Evolutionary conservation across 2,113 vertebrate genomes (phyloP).

Genomic region (Pipra filicauda): DNA sequence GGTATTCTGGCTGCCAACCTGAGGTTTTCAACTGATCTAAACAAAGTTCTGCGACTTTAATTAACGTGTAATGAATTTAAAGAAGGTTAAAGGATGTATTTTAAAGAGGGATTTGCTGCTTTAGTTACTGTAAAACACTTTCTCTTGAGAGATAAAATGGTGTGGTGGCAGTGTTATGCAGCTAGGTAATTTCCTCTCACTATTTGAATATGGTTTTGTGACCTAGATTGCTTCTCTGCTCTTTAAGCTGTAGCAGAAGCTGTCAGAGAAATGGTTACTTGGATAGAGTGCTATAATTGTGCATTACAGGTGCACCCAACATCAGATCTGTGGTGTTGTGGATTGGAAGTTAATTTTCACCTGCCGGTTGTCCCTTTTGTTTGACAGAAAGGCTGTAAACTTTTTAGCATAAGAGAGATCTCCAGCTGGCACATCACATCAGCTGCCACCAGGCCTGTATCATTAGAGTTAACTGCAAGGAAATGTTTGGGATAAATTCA

Average conservation of each 20-base stretch:
- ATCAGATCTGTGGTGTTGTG: background rate
- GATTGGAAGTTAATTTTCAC: background rate
- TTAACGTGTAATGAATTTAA: constrained; percentile 53
- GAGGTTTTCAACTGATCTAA: constrained; percentile 16
- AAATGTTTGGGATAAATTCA: background rate
- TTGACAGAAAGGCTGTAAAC: background rate
- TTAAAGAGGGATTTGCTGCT: background rate
- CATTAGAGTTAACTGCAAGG: background rate
- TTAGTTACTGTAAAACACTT: background rate
- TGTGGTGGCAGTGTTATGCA: background rate
- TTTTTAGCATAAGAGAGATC: background rate
- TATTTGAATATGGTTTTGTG: background rate
- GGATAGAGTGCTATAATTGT: background rate
- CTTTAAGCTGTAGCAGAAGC: background rate
- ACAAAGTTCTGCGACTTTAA: constrained; percentile 43
- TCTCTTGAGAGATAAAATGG: background rate
- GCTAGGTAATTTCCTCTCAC: background rate
- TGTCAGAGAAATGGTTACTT: background rate
- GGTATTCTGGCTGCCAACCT: constrained; percentile 15
- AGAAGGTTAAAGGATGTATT: background rate
- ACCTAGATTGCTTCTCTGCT: background rate
- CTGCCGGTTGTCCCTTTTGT: background rate
- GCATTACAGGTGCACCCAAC: background rate
- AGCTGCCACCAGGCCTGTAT: background rate
- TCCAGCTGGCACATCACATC: background rate